Percentiles rank a stretch among this genome's conserved stretches.
These are phyloP conservation scores for Macaca nemestrina DNA, from an alignment of 2,113 vertebrate species.

Conservation along the genomic window DNA sequence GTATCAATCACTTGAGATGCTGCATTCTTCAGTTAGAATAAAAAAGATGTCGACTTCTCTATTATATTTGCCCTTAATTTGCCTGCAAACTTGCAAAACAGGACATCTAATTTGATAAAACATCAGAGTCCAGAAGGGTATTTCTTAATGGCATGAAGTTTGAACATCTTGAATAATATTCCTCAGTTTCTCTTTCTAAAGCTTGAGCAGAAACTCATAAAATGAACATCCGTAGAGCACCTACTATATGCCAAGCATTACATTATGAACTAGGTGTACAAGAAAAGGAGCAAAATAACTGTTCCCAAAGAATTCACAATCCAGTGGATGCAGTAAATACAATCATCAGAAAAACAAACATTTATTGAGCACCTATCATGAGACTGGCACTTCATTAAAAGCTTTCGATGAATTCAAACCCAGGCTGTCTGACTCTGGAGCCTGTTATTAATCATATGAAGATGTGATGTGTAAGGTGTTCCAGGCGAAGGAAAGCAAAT, in stretches of 20 bases:
- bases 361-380: not conserved
- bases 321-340: not conserved
- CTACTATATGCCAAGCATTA: not conserved
- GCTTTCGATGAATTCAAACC: not conserved
- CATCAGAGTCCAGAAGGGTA: not conserved
- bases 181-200: conserved; percentile 1
- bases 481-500: not conserved
- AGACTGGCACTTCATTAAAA: not conserved
- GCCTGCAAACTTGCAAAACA: conserved; percentile 19
- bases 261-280: not conserved
- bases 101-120: conserved; percentile 34
- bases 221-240: not conserved
- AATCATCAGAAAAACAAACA: not conserved
- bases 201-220: conserved; percentile 15
- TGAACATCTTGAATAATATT: conserved; percentile 32
- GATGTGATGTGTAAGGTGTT: not conserved
- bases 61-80: conserved; percentile 39
- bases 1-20: conserved; percentile 1
- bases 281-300: not conserved
- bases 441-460: not conserved
- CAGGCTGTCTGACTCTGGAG: not conserved
- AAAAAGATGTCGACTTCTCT: not conserved
- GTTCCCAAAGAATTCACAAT: not conserved
- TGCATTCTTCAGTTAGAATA: not conserved
- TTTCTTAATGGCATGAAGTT: conserved; percentile 1